Evolutionary conservation across 2,797 vertebrate genomes (phyloP).

Genomic region (Tarsius wallacei): DNA sequence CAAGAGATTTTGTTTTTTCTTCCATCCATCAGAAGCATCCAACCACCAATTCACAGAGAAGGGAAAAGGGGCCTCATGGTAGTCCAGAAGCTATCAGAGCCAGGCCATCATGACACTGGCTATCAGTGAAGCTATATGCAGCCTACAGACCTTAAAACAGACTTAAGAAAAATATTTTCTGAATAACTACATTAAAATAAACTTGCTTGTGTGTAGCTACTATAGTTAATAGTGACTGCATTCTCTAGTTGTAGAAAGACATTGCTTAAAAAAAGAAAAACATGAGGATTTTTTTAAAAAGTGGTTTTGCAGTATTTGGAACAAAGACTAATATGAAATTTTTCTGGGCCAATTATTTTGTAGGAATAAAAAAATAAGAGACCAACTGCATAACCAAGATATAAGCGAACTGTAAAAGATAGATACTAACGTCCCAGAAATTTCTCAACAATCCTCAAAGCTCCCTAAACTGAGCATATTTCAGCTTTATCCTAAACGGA

Average conservation of each 20-base stretch:
- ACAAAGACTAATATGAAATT: conserved; percentile 50
- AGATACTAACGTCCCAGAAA: not conserved
- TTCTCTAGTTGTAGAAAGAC: not conserved
- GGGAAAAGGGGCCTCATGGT: not conserved
- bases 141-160: not conserved
- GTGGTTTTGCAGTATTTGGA: conserved; percentile 29
- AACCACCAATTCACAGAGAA: not conserved
- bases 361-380: conserved; percentile 53
- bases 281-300: conserved; percentile 62
- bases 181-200: conserved; percentile 55
- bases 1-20: not conserved
- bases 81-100: not conserved
- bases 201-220: not conserved
- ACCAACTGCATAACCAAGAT: conserved; percentile 38
- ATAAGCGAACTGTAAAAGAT: not conserved
- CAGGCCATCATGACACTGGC: not conserved
- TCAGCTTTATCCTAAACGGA: conserved; percentile 4
- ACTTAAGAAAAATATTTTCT: conserved; percentile 39
- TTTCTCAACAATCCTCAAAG: conserved; percentile 20
- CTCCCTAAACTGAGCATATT: conserved; percentile 21
- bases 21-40: not conserved
- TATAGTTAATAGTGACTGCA: not conserved
- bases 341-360: conserved; percentile 1
- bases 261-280: not conserved
- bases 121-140: not conserved